Conservation (phyloP, 2,113 vertebrate genomes). For the Chaetodon auriga region DNA sequence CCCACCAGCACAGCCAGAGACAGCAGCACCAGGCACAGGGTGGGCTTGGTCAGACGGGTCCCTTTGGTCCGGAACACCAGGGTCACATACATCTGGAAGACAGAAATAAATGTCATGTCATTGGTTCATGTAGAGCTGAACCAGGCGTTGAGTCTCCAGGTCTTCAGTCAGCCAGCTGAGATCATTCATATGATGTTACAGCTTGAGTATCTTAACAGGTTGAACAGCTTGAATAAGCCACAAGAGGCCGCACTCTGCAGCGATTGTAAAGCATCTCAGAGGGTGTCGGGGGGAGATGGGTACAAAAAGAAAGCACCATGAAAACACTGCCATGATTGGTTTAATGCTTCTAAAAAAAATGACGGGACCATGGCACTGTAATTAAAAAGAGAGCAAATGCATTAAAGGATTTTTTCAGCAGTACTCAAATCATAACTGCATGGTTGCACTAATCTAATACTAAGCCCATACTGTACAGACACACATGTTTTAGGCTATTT, state of each 20-base stretch:
- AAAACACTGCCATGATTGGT: background rate
- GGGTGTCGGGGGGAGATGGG: background rate
- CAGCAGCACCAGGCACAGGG: conserved; percentile 88
- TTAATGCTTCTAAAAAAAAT: conserved; percentile 23
- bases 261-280: conserved; percentile 26
- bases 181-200: background rate
- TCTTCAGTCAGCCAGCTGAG: conserved; percentile 1
- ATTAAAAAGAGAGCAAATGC: background rate
- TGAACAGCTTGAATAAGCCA: conserved; percentile 32
- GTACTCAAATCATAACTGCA: background rate
- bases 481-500: background rate
- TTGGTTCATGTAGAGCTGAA: background rate
- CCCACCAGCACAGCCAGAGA: conserved; percentile 91
- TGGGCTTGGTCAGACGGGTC: conserved; percentile 91
- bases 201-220: background rate
- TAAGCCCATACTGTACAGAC: background rate
- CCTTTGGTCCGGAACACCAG: conserved; percentile 90
- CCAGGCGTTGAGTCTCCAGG: background rate
- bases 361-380: conserved; percentile 4
- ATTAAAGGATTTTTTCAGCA: background rate
- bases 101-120: conserved; percentile 1
- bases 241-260: conserved; percentile 53
- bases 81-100: conserved; percentile 92
- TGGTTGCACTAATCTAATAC: background rate
- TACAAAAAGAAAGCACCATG: background rate